Evolutionary conservation across 2,888 invertebrate species (phyloP).

Genomic region (Caenorhabditis wallacei): DNA sequence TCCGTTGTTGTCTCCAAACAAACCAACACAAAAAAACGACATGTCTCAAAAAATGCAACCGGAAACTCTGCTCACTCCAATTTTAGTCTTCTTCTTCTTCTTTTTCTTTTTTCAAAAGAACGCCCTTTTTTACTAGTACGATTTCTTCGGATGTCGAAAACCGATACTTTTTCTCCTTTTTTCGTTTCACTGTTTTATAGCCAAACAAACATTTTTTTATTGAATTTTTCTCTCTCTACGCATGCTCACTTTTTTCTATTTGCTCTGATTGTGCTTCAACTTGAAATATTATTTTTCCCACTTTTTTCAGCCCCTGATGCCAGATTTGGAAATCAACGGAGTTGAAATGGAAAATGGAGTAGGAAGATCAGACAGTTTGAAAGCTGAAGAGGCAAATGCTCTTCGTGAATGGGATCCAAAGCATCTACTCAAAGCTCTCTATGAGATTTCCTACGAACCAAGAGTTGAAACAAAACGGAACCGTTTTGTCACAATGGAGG

Average conservation of each 20-base stretch:
- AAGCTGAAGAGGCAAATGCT: slow-evolving; percentile 69
- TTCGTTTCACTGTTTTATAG: slow-evolving; percentile 34
- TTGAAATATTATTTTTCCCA: slow-evolving; percentile 21
- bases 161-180: slow-evolving; percentile 38
- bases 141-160: slow-evolving; percentile 34
- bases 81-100: slow-evolving; percentile 27
- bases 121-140: slow-evolving; percentile 46
- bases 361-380: slow-evolving; percentile 66
- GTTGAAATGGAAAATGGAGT: slow-evolving; percentile 41
- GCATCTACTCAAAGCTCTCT: slow-evolving; percentile 69
- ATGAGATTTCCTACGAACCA: slow-evolving; percentile 80
- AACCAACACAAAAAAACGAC: slow-evolving; percentile 24
- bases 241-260: slow-evolving; percentile 38
- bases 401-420: slow-evolving; percentile 74
- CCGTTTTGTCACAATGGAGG: slow-evolving; percentile 85
- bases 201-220: slow-evolving; percentile 47
- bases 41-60: slow-evolving; percentile 51
- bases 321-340: slow-evolving; percentile 60
- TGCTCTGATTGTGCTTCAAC: slow-evolving; percentile 26
- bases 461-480: slow-evolving; percentile 78
- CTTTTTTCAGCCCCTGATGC: slow-evolving; percentile 45
- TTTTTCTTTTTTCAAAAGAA: slow-evolving; percentile 39
- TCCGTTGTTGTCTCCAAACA: slow-evolving; percentile 40
- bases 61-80: slow-evolving; percentile 41
- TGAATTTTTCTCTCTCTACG: slow-evolving; percentile 36